Conservation (phyloP, 1,140 invertebrate species). For the Whitmania pigra region DNA sequence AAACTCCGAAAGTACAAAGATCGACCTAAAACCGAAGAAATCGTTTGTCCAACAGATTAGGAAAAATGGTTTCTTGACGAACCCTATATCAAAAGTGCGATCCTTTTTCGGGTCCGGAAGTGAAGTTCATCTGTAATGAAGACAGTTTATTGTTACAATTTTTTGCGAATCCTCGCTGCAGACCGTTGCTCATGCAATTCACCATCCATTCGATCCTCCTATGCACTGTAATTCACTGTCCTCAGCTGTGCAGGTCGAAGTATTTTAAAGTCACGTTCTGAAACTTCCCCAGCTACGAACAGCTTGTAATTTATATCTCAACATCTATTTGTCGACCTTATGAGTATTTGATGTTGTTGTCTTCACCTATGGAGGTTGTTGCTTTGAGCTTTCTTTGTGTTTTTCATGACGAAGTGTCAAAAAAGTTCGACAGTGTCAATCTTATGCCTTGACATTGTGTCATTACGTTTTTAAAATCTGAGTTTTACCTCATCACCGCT, state of each 20-base stretch:
- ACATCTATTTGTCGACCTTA: too few species aligned
- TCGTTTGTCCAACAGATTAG: not conserved
- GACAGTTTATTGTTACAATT: not conserved
- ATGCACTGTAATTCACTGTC: not conserved
- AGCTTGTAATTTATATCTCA: too few species aligned
- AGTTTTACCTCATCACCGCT: too few species aligned
- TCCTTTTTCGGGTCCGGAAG: not conserved
- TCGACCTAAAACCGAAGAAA: not conserved
- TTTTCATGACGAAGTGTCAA: too few species aligned
- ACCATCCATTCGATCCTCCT: not conserved
- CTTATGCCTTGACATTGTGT: too few species aligned
- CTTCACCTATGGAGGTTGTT: too few species aligned
- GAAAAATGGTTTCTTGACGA: not conserved
- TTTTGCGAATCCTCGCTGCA: slow-evolving; percentile 1
- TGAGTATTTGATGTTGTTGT: too few species aligned
- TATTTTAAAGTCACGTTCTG: not conserved
- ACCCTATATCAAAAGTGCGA: not conserved
- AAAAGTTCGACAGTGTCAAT: too few species aligned
- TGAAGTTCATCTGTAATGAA: not conserved
- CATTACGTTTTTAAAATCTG: too few species aligned
- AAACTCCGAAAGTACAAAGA: not conserved
- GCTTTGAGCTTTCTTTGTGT: too few species aligned
- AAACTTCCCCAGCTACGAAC: not conserved
- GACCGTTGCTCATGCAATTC: not conserved
- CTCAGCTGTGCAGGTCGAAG: not conserved